These are phyloP conservation scores for Sinella curviseta DNA, from an alignment of 1,140 invertebrate species.

Conservation along the genomic window DNA sequence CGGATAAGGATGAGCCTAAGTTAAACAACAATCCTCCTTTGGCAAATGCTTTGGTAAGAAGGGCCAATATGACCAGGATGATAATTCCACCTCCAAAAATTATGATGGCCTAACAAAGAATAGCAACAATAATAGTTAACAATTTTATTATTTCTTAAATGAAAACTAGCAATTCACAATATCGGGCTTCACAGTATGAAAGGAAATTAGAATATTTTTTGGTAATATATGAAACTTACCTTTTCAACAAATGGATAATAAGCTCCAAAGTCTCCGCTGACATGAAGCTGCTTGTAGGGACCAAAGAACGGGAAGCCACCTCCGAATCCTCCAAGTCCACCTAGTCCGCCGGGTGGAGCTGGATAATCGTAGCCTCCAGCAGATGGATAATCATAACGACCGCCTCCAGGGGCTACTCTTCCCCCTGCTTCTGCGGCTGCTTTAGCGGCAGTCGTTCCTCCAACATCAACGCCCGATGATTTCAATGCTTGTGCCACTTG, in stretches of 20 bases:
- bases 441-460: background rate
- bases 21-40: conserved; percentile 30
- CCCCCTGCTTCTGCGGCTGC: background rate
- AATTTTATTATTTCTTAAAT: background rate
- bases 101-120: conserved; percentile 30
- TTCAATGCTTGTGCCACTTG: background rate
- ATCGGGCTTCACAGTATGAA: background rate
- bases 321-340: conserved; percentile 10
- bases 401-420: background rate
- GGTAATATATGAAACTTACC: too few species aligned
- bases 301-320: conserved; percentile 21
- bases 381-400: background rate
- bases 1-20: background rate
- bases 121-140: too few species aligned
- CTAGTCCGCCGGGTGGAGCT: background rate
- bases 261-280: background rate
- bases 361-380: background rate
- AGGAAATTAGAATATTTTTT: background rate
- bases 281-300: background rate
- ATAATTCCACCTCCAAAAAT: conserved; percentile 35
- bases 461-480: background rate
- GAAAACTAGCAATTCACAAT: background rate
- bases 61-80: conserved; percentile 29
- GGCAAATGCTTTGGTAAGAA: background rate
- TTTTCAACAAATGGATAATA: background rate